Evolutionary conservation across 2,797 vertebrate genomes (phyloP).

Genomic region (Hoplostethus mediterraneus): DNA sequence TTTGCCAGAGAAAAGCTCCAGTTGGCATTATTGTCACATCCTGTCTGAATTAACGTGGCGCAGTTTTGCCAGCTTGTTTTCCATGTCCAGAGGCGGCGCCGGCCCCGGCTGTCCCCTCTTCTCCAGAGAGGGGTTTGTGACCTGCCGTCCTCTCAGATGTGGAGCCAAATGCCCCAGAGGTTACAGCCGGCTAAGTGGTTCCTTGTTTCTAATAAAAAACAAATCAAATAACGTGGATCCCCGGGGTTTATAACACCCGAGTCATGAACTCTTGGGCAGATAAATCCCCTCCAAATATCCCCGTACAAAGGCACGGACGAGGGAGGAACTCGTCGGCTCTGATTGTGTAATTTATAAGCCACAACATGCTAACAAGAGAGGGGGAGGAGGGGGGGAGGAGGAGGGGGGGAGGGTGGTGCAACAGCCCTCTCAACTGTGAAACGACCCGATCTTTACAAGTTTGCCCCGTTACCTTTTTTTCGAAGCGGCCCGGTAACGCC

Average conservation of each 20-base stretch:
- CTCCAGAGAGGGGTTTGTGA: constrained; percentile 47
- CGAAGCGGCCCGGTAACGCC: constrained; percentile 40
- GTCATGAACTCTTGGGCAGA: constrained; percentile 67
- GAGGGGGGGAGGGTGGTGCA: too few species aligned
- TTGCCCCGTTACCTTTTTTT: constrained; percentile 55
- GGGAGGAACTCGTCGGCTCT: constrained; percentile 52
- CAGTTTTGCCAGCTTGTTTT: constrained; percentile 39
- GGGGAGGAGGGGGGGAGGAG: background rate
- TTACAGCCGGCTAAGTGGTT: constrained; percentile 75
- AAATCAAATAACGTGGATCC: constrained; percentile 77
- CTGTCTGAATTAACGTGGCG: constrained; percentile 45
- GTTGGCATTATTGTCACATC: constrained; percentile 47
- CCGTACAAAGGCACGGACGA: constrained; percentile 51
- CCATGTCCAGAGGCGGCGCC: constrained; percentile 50
- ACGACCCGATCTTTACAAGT: constrained; percentile 61
- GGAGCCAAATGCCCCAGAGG: constrained; percentile 74
- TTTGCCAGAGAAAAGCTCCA: constrained; percentile 19
- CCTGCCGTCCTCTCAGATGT: constrained; percentile 66
- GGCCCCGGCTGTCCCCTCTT: constrained; percentile 41
- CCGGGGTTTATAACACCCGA: constrained; percentile 64
- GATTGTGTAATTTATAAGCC: constrained; percentile 59
- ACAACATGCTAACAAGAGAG: constrained; percentile 9
- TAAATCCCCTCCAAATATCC: constrained; percentile 61
- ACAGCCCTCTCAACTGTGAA: constrained; percentile 61
- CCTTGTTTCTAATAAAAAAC: constrained; percentile 80